Percentiles rank a stretch among this genome's conserved stretches.
Evolutionary conservation across 2,888 invertebrate genomes (phyloP).

Genomic region (Callyntrura guangdongensis): DNA sequence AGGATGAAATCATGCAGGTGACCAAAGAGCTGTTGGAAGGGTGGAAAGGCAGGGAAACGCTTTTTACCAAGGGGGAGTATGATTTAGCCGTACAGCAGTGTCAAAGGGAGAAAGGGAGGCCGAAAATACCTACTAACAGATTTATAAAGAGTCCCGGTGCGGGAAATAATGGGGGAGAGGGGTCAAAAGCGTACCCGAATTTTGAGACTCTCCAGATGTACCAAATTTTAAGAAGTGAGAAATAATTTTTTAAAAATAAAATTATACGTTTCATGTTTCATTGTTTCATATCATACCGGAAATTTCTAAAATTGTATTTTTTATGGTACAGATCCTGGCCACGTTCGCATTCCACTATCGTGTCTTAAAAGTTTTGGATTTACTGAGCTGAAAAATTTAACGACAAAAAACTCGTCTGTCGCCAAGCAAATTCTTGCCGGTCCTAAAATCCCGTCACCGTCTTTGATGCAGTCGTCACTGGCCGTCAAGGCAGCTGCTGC

Average conservation of each 20-base stretch:
- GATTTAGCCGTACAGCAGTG: conserved; percentile 39
- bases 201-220: conserved; percentile 60
- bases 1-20: conserved; percentile 65
- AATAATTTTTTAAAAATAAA: too few species aligned
- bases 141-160: conserved; percentile 67
- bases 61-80: conserved; percentile 58
- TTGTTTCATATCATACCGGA: too few species aligned
- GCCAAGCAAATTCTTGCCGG: conserved; percentile 50
- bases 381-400: conserved; percentile 50
- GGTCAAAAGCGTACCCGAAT: conserved; percentile 27
- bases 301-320: too few species aligned
- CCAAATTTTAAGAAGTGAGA: conserved; percentile 64
- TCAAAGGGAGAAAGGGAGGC: neutral
- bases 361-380: conserved; percentile 68
- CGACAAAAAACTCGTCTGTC: conserved; percentile 28
- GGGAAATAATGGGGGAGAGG: neutral
- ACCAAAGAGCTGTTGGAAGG: conserved; percentile 49
- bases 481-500: neutral
- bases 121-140: conserved; percentile 46
- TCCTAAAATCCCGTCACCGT: conserved; percentile 20
- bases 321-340: conserved; percentile 65
- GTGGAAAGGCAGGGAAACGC: conserved; percentile 41
- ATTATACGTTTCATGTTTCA: too few species aligned
- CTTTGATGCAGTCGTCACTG: neutral
- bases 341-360: conserved; percentile 62